Conservation (phyloP, 2,888 invertebrate species). For the Neoaliturus tenellus region DNA sequence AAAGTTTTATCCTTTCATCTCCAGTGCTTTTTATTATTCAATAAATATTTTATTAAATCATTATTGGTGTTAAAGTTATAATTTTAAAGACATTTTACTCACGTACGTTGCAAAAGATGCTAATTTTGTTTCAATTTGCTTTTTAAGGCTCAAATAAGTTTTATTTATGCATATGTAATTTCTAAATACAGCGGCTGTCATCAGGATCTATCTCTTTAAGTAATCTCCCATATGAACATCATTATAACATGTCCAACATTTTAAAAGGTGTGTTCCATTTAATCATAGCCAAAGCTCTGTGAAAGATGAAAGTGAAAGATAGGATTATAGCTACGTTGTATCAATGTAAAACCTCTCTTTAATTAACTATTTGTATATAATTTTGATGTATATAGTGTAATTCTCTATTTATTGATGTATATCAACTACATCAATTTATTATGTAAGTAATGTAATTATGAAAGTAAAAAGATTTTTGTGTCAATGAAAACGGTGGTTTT, state of each 20-base stretch:
- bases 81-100: too few species aligned
- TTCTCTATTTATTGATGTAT: conserved; percentile 47
- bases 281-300: neutral
- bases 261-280: too few species aligned
- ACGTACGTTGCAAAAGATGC: too few species aligned
- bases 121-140: too few species aligned
- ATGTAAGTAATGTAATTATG: conserved; percentile 57
- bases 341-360: conserved; percentile 40
- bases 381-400: conserved; percentile 44
- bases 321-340: neutral
- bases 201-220: too few species aligned
- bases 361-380: conserved; percentile 40
- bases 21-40: neutral
- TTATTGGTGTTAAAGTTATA: too few species aligned
- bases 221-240: too few species aligned
- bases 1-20: neutral
- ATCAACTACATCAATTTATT: conserved; percentile 43
- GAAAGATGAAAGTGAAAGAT: neutral
- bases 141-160: too few species aligned
- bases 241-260: too few species aligned
- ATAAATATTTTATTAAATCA: too few species aligned
- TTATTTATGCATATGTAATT: too few species aligned
- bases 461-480: conserved; percentile 53
- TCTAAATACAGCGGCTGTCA: too few species aligned
- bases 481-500: conserved; percentile 49